Evolutionary conservation across 2,888 invertebrate genomes (phyloP), one percentile per base, ranked within the genome.

Genomic region (Antheraea yamamai): DNA sequence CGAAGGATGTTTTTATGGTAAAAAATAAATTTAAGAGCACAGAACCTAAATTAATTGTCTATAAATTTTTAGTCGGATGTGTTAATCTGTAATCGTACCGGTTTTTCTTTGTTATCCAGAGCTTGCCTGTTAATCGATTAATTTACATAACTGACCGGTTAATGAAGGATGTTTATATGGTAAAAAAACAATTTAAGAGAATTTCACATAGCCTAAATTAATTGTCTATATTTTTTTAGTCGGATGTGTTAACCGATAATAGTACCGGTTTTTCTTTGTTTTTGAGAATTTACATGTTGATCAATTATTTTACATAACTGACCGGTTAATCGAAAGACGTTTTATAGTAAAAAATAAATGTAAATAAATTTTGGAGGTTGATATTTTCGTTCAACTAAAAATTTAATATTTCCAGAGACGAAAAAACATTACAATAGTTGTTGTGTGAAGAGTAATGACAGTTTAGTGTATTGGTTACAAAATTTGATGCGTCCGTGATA

Each of bases 401-500:
- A 68, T 39, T 6, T 39, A 20, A 70, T 8, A 70, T 39, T 39
- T 70, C 39, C 26, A 23, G 20, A 64, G 23, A 6, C 14, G n/a
- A n/a, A 61, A 39, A 80, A 85, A 85, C 84, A 12, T 84, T 79
- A 88, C 35, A 89, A 86, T 82, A 73, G 83, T 90, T 92, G 91
- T 88, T 92, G 91, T 88, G 86, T 92, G 91, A 83, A 86, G 87
- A 82, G 77, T 87, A 88, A 85, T 83, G 84, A 86, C 73, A 80
- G 18, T 72, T 75, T 72, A 47, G 82, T 85, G 81, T 81, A 83
- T 87, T 93, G 93, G 92, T 92, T 92, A 89, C 85, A 87, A 88
- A 87, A 83, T 88, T 86, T 87, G 86, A 84, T 85, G 82, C 79
- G 77, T 85, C 82, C 89, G 91, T 92, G 91, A 91, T 92, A 92